Conservation (phyloP, 2,888 invertebrate species). For the Andrena camellia region DNA sequence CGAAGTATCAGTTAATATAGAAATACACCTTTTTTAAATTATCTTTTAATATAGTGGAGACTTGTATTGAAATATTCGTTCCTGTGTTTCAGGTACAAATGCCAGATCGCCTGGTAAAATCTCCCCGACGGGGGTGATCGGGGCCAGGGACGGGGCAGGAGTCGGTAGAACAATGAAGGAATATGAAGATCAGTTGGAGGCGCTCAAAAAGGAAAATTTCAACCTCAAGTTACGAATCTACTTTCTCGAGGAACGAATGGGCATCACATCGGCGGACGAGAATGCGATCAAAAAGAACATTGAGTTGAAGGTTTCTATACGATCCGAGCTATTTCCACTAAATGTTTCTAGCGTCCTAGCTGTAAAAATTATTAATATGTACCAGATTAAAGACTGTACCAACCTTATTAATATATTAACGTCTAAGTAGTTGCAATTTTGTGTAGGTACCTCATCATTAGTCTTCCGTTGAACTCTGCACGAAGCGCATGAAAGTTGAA, state of each 20-base stretch:
- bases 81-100: slow-evolving; percentile 74
- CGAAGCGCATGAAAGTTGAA: too few species aligned
- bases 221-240: slow-evolving; percentile 96
- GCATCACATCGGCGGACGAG: slow-evolving; percentile 89
- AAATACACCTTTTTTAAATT: neutral
- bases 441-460: too few species aligned
- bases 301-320: slow-evolving; percentile 87
- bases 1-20: neutral
- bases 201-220: slow-evolving; percentile 96
- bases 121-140: slow-evolving; percentile 60
- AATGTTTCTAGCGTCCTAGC: neutral
- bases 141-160: slow-evolving; percentile 75
- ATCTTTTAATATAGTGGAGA: neutral
- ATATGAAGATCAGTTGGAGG: slow-evolving; percentile 94
- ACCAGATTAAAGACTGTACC: too few species aligned
- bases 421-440: too few species aligned
- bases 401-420: too few species aligned
- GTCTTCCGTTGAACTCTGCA: too few species aligned
- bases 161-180: slow-evolving; percentile 94
- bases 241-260: slow-evolving; percentile 94
- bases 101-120: slow-evolving; percentile 77
- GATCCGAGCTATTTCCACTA: neutral
- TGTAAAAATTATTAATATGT: too few species aligned
- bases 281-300: slow-evolving; percentile 89
- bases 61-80: neutral